phyloP scores from a whole-genome alignment of 1,140 invertebrate species.

The Trichonephila inaurata region DNA sequence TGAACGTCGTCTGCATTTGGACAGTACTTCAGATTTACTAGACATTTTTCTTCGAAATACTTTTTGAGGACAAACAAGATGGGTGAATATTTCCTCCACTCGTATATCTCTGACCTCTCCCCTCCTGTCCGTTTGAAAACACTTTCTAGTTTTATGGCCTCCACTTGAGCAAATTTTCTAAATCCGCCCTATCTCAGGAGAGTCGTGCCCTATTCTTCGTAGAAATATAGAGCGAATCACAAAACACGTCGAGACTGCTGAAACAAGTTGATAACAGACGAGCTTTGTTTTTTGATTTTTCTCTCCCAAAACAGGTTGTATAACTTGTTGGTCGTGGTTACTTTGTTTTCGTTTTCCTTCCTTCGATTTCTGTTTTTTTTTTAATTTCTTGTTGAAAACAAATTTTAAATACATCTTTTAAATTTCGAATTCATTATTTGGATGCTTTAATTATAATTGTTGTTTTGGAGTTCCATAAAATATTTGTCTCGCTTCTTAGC shows the following conservation, averaged over 20 bases:
- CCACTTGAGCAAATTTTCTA: background rate
- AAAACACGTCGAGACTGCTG: background rate
- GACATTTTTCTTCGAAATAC: background rate
- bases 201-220: background rate
- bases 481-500: too few relatives aligned
- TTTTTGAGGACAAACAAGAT: background rate
- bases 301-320: background rate
- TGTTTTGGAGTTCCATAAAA: too few relatives aligned
- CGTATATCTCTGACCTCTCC: background rate
- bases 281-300: background rate
- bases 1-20: too few relatives aligned
- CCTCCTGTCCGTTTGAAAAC: background rate
- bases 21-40: too few relatives aligned
- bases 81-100: too few relatives aligned
- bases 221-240: background rate
- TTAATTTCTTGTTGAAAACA: too few relatives aligned
- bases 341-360: background rate
- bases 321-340: conserved; percentile 1
- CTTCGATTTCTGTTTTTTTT: background rate
- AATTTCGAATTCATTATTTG: too few relatives aligned
- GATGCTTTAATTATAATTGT: too few relatives aligned
- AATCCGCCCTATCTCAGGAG: background rate
- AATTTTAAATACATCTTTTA: too few relatives aligned
- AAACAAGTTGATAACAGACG: background rate
- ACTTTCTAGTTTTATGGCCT: conserved; percentile 34